Percentiles rank a stretch among this genome's conserved stretches.
phyloP scores from a whole-genome alignment of 2,797 vertebrate genomes.

The Neomorphus geoffroyi region DNA sequence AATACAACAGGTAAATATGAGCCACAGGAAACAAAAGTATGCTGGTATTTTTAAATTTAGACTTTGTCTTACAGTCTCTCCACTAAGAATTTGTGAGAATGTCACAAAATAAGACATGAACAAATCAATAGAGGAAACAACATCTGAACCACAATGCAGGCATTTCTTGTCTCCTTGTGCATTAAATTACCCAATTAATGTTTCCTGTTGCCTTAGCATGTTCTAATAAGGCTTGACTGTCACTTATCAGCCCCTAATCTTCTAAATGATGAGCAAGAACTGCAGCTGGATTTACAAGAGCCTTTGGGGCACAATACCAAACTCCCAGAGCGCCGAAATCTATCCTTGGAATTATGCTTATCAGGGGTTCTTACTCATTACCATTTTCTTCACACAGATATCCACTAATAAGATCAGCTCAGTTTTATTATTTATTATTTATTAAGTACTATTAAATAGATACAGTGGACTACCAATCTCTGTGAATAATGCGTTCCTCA shows the following conservation, averaged over 20 bases:
- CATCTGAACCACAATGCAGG: slow-evolving; percentile 57
- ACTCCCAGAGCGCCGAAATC: slow-evolving; percentile 42
- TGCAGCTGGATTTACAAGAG: slow-evolving; percentile 65
- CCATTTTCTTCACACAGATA: slow-evolving; percentile 52
- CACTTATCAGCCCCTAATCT: slow-evolving; percentile 66
- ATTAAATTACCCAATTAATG: slow-evolving; percentile 70
- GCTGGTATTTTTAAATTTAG: not conserved
- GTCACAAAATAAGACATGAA: not conserved
- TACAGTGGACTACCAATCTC: not conserved
- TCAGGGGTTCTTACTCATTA: slow-evolving; percentile 47
- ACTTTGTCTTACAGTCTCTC: not conserved
- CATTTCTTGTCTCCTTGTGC: slow-evolving; percentile 54
- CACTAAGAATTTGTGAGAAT: not conserved
- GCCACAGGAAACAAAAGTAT: not conserved
- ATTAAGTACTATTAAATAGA: slow-evolving; percentile 5
- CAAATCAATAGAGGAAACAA: slow-evolving; percentile 42
- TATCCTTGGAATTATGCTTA: slow-evolving; percentile 48
- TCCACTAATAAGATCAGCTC: not conserved
- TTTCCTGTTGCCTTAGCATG: slow-evolving; percentile 56
- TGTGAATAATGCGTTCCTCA: not conserved
- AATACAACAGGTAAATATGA: not conserved
- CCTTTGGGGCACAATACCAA: slow-evolving; percentile 69
- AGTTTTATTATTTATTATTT: slow-evolving; percentile 5
- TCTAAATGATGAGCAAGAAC: slow-evolving; percentile 64
- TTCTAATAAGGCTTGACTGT: slow-evolving; percentile 68